Evolutionary conservation across 1,140 invertebrate genomes (phyloP), one percentile per base, ranked within the genome.

Genomic region (Reticulitermes speratus): DNA sequence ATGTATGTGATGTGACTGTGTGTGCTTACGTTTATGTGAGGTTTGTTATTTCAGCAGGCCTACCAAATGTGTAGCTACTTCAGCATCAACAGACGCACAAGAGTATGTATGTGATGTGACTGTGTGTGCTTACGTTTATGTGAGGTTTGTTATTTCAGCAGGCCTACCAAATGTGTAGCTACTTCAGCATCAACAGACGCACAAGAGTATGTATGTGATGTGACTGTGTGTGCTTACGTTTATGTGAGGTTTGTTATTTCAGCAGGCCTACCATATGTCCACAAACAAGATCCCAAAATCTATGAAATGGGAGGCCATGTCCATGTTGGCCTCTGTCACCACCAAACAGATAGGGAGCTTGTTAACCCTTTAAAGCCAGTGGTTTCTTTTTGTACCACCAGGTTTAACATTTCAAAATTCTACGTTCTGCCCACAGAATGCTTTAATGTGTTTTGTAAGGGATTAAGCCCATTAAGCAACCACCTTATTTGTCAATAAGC

Each of bases 51-150:
- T n/a, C n/a, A n/a, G n/a, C n/a, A n/a, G n/a, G n/a, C n/a, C n/a
- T n/a, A n/a, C n/a, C n/a, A 95, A 89, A 96, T 95, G 0, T 96
- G 95, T 87, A 93, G 93, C 38, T 96, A 98, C 92, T 96, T 99
- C 88, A 96, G 94, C 89, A 97, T 99, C 85, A 90, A 94, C 0
- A 94, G 96, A 88, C 92, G 98, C 86, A 98, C 97, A 44, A 95
- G 93, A 90, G 95, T 96, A 91, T 89, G 88, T 89, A 84, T 38
- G 44, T 16, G 3, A 7, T 12, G 11, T 82, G 21, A 19, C n/a
- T 85, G 38, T 38, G 38, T 38, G 38, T 38, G 38, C 38, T 38
- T 38, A 38, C 38, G 2, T 38, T 38, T 38, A 38, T 84, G 21
- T 69, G 21, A 69, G n/a, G 21, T 69, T 21, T 69, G 65, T 6